Conservation (phyloP, 2,113 vertebrate species). For the Pseudopipra pipra region DNA sequence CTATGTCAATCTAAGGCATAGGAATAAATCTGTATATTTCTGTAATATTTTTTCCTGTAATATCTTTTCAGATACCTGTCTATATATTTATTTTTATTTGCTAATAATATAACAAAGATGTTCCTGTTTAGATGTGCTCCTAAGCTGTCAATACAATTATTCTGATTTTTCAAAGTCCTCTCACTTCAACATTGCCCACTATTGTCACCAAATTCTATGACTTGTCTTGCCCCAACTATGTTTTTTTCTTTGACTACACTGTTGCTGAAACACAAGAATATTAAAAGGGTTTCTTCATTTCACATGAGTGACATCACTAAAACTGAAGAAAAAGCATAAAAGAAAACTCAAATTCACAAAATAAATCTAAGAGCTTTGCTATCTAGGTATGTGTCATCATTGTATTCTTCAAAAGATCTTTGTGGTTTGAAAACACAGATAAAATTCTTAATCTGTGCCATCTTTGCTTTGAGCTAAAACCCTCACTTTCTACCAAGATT, state of each 20-base stretch:
- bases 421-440: not conserved
- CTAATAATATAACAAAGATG: not conserved
- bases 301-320: not conserved
- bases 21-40: not conserved
- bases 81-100: not conserved
- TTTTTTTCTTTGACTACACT: not conserved
- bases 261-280: not conserved
- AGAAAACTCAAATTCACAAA: not conserved
- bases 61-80: not conserved
- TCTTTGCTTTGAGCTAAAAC: not conserved
- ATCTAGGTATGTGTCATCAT: not conserved
- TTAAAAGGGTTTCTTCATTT: not conserved
- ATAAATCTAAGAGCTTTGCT: not conserved
- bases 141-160: not conserved
- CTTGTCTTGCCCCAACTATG: not conserved
- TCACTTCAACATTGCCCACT: not conserved
- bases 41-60: not conserved
- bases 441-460: not conserved
- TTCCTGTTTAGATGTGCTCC: not conserved
- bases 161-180: not conserved
- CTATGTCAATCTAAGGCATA: not conserved
- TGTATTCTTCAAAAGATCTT: not conserved
- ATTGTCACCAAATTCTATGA: not conserved
- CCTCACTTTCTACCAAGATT: not conserved
- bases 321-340: not conserved